These are phyloP conservation scores for Pseudochirops corinnae DNA, from an alignment of 2,797 vertebrate genomes.

Conservation along the genomic window DNA sequence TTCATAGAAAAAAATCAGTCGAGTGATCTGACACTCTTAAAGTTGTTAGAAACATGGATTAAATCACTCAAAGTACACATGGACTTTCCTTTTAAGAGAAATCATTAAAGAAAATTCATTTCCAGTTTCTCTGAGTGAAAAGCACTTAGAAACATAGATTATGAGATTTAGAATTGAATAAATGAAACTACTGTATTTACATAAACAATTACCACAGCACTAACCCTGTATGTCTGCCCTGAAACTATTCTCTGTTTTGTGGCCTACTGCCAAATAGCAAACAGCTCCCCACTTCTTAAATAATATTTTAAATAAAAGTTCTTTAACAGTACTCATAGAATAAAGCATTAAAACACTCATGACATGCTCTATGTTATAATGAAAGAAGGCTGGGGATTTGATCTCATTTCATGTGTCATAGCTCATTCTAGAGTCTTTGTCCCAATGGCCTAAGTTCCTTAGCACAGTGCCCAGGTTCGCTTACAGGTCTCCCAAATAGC, in stretches of 20 bases:
- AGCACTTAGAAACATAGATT: neutral
- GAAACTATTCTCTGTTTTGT: conserved; percentile 22
- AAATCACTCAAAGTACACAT: neutral
- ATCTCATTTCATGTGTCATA: neutral
- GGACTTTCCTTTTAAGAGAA: neutral
- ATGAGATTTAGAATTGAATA: neutral
- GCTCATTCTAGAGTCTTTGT: neutral
- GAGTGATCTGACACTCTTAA: neutral
- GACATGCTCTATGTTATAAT: neutral
- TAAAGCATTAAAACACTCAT: neutral
- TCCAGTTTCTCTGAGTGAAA: neutral
- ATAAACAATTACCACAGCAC: conserved; percentile 14
- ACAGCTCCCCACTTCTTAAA: conserved; percentile 1
- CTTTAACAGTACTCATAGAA: neutral
- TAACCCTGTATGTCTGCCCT: conserved; percentile 8
- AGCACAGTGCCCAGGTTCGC: neutral
- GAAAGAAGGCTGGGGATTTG: neutral
- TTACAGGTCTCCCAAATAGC: neutral
- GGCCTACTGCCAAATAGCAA: neutral
- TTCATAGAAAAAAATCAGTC: neutral
- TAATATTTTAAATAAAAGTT: conserved; percentile 25
- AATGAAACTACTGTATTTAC: neutral
- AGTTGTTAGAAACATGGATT: neutral
- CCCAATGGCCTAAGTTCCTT: neutral
- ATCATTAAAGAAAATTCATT: neutral